A percentile compares a stretch with the other conserved stretches of the same genome.
These are phyloP conservation scores for Elysia crispata DNA, from an alignment of 2,888 invertebrate species.

Conservation along the genomic window DNA sequence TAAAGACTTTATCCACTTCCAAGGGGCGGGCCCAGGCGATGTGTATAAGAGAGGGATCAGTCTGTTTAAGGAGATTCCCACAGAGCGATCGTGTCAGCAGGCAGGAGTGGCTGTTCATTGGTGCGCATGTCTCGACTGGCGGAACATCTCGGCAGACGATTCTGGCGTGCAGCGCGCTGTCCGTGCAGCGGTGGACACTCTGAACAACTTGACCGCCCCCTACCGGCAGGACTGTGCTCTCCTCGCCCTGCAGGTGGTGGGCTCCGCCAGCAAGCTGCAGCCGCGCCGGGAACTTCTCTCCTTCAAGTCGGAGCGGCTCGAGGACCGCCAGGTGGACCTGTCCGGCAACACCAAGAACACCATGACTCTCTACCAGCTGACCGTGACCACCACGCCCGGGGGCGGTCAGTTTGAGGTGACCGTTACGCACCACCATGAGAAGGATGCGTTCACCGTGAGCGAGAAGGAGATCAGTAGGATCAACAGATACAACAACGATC, in stretches of 20 bases:
- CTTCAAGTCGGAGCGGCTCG: slow-evolving; percentile 87
- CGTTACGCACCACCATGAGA: slow-evolving; percentile 81
- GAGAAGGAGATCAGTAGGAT: slow-evolving; percentile 86
- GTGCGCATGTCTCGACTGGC: slow-evolving; percentile 96
- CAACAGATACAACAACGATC: slow-evolving; percentile 89
- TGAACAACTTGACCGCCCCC: slow-evolving; percentile 27
- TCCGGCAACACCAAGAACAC: slow-evolving; percentile 82
- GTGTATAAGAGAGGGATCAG: slow-evolving; percentile 68
- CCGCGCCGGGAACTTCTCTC: slow-evolving; percentile 79
- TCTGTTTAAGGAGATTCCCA: slow-evolving; percentile 79
- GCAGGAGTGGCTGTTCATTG: slow-evolving; percentile 96
- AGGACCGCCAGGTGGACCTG: slow-evolving; percentile 86
- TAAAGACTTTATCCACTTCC: slow-evolving; percentile 83
- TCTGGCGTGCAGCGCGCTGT: slow-evolving; percentile 81
- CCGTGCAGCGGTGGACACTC: neutral
- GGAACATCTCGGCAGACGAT: slow-evolving; percentile 80
- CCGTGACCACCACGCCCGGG: slow-evolving; percentile 86
- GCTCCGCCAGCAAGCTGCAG: slow-evolving; percentile 32
- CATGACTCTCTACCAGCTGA: slow-evolving; percentile 87
- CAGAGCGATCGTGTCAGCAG: slow-evolving; percentile 87
- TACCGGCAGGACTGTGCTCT: slow-evolving; percentile 27
- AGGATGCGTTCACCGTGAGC: slow-evolving; percentile 82
- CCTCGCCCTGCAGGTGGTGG: slow-evolving; percentile 22
- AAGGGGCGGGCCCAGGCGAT: slow-evolving; percentile 50
- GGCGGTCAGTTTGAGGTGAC: slow-evolving; percentile 90